Evolutionary conservation across 2,888 invertebrate genomes (phyloP).

Genomic region (Chymomyza fuscimana): DNA sequence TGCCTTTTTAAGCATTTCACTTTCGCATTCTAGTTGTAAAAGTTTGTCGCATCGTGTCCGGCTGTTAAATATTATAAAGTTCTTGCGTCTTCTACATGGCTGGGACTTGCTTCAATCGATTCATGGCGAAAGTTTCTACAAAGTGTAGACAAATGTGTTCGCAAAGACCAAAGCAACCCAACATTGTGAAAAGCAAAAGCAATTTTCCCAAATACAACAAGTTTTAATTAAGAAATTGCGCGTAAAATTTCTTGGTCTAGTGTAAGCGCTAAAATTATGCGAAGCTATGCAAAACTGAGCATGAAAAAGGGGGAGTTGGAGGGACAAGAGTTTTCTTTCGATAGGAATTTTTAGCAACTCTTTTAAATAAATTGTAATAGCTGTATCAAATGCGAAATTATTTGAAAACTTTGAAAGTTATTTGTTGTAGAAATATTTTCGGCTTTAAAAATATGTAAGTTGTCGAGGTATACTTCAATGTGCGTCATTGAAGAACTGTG

Average conservation of each 20-base stretch:
- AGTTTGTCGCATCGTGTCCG: constrained; percentile 67
- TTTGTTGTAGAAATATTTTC: neutral
- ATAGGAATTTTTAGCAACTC: neutral
- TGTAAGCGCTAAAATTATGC: constrained; percentile 34
- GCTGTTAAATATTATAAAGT: constrained; percentile 68
- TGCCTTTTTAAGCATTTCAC: constrained; percentile 70
- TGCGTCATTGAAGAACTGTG: too few species aligned
- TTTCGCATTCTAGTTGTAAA: constrained; percentile 70
- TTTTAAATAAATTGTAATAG: neutral
- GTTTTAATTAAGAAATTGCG: constrained; percentile 71
- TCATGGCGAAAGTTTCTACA: neutral
- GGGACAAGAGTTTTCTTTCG: too few species aligned
- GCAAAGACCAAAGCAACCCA: constrained; percentile 8
- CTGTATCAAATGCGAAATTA: neutral
- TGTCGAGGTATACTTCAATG: too few species aligned
- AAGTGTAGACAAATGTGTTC: constrained; percentile 41
- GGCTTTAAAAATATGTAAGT: too few species aligned
- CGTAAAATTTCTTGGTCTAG: constrained; percentile 42
- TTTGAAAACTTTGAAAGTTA: neutral
- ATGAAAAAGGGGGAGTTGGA: too few species aligned
- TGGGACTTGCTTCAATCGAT: constrained; percentile 4
- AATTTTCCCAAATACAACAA: constrained; percentile 62
- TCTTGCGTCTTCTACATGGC: constrained; percentile 16
- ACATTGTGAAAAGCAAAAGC: neutral
- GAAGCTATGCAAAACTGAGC: constrained; percentile 20